Percentiles rank a stretch among this genome's conserved stretches.
phyloP scores from a whole-genome alignment of 2,797 vertebrate genomes.

The Gallinago stenura region DNA sequence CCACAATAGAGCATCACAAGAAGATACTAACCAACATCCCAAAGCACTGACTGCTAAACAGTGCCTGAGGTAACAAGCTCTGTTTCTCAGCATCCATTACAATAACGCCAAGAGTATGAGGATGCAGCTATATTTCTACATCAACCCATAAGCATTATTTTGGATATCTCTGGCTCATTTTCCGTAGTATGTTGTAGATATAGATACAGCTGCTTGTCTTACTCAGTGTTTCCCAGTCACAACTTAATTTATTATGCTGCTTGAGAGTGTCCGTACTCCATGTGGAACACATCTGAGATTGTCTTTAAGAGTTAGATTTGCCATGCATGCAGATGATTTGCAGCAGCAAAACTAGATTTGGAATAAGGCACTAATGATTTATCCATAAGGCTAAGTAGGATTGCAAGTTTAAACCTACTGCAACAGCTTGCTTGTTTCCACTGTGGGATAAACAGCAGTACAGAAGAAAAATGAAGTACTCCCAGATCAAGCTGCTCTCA shows the following conservation, averaged over 20 bases:
- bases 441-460: slow-evolving; percentile 18
- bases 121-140: background rate
- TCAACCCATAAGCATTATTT: background rate
- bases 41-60: background rate
- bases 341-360: background rate
- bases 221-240: background rate
- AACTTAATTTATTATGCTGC: background rate
- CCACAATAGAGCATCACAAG: rapidly evolving
- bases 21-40: background rate
- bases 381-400: slow-evolving; percentile 12
- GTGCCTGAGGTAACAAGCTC: background rate
- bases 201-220: background rate
- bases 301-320: background rate
- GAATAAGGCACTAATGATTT: slow-evolving; percentile 11
- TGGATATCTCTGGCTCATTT: background rate
- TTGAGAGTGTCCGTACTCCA: background rate
- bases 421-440: slow-evolving; percentile 13
- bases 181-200: background rate
- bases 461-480: background rate
- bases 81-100: background rate
- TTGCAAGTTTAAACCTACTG: slow-evolving; percentile 15
- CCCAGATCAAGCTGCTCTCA: background rate
- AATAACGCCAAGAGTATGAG: background rate
- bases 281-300: background rate
- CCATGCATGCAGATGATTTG: background rate